Evolutionary conservation across 2,888 invertebrate species (phyloP), one percentile per base, ranked within the genome.

Genomic region (Nezara viridula): DNA sequence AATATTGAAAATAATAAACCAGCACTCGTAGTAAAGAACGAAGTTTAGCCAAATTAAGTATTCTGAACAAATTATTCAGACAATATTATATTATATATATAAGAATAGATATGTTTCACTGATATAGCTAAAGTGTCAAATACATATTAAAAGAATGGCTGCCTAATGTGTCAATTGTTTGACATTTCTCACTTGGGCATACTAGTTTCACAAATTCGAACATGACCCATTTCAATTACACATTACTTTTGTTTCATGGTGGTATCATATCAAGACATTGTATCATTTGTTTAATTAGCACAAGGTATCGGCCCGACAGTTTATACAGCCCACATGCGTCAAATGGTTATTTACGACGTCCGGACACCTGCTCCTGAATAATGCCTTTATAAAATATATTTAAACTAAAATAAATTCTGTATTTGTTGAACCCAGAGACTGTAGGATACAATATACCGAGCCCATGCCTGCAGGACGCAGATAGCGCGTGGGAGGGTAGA

Each of bases 261-360:
- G 16, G 21, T 21, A 60, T 16, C 60, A 60, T 52, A 55, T 60
- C 27, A 60, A 60, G 27, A 60, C 27, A 60, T 14, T 14, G 27
- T 60, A 32, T 27, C 60, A 32, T 73, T 73, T 73, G 37, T 5
- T 73, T 73, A 73, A 73, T 73, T 37, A 73, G 32, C 37, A 73
- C 37, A 37, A 37, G 19, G 32, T 66, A 19, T 37, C 37, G 37
- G 14, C 2, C 7, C 32, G 37, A 37, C 66, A 37, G 32, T 37
- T 73, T 73, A 37, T 73, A 37, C 66, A 21, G 32, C 66, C 66
- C 66, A 73, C 66, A 73, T 73, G 66, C 19, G 37, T 73, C 66
- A 73, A 32, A 73, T 37, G 32, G 37, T 37, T 37, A 37, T 73
- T 73, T 37, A 73, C 32, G 66, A 73, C 66, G 66, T 73, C 66